These are phyloP conservation scores for Gastrophryne carolinensis DNA, from an alignment of 2,797 vertebrate species.

Conservation along the genomic window DNA sequence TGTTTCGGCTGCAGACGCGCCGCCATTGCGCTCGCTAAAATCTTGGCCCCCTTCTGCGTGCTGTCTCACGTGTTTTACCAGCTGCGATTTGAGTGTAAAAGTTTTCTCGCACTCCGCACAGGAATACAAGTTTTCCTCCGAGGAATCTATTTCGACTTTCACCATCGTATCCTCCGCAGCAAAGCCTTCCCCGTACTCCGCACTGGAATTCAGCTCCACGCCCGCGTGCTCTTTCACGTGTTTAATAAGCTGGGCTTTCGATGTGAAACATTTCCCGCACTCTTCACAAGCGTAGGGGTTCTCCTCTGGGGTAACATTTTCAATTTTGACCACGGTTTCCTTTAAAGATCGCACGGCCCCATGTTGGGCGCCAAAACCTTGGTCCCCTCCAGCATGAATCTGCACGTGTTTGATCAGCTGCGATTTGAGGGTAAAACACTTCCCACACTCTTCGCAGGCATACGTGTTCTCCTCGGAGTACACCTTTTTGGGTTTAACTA, in stretches of 20 bases:
- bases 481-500: too few species aligned
- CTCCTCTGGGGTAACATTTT: conserved; percentile 60
- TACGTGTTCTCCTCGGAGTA: background rate
- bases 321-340: background rate
- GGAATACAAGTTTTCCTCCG: conserved; percentile 29
- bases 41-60: too few species aligned
- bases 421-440: background rate
- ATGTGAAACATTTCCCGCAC: conserved; percentile 69
- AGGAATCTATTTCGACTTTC: conserved; percentile 57
- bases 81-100: background rate
- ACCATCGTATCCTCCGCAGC: conserved; percentile 59
- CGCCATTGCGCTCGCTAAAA: too few species aligned
- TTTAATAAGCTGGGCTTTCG: conserved; percentile 51
- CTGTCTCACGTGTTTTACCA: background rate
- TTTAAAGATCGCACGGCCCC: background rate
- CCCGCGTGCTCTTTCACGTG: conserved; percentile 61
- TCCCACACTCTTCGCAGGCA: background rate
- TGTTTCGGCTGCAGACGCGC: conserved; percentile 57
- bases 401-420: background rate
- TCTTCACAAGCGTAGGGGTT: conserved; percentile 68
- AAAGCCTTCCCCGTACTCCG: conserved; percentile 64
- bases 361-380: background rate
- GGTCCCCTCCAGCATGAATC: background rate
- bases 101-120: background rate
- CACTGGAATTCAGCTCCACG: conserved; percentile 67